These are phyloP conservation scores for Catharus minimus DNA, from an alignment of 2,113 vertebrate genomes.

Conservation along the genomic window DNA sequence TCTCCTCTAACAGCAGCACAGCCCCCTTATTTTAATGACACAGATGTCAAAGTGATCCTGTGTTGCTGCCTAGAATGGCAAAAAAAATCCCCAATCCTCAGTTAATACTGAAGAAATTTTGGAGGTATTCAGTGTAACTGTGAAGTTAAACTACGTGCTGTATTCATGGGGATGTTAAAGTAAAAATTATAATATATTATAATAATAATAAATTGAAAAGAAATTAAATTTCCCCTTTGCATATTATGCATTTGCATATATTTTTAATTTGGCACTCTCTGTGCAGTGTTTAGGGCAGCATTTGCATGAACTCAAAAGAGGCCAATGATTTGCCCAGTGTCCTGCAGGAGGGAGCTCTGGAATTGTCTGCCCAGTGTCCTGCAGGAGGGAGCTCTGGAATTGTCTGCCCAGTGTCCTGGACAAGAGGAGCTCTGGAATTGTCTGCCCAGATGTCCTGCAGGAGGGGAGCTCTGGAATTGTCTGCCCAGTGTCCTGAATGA, in stretches of 20 bases:
- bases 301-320: not conserved
- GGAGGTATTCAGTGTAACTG: not conserved
- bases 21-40: not conserved
- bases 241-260: not conserved
- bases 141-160: not conserved
- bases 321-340: not conserved
- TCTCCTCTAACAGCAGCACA: not conserved
- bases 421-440: not conserved
- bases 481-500: no score
- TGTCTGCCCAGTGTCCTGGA: not conserved
- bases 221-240: not conserved
- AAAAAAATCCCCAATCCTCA: not conserved
- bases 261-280: not conserved
- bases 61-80: not conserved
- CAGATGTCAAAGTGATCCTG: not conserved
- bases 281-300: not conserved
- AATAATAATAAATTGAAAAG: not conserved
- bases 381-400: not conserved
- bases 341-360: not conserved
- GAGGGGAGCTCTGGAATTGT: not conserved
- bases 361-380: not conserved
- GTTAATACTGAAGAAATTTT: not conserved
- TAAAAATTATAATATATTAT: not conserved
- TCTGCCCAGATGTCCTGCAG: no score
- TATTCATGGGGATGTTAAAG: not conserved